Conservation (phyloP, 2,888 invertebrate species). For the Cremastobaeus sp. region DNA sequence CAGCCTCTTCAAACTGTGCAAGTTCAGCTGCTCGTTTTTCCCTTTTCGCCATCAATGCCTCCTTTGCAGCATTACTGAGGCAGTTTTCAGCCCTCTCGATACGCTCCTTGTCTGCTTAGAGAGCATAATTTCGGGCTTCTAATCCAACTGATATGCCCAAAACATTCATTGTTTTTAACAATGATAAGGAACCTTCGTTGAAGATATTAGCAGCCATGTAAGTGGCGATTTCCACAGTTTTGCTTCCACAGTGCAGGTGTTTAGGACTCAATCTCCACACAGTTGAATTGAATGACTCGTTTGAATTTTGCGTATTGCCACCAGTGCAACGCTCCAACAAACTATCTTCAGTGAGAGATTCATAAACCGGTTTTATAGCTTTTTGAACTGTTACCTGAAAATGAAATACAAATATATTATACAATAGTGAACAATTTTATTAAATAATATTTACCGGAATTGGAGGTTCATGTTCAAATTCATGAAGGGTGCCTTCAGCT, state of each 20-base stretch:
- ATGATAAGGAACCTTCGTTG: conserved; percentile 11
- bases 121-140: conserved; percentile 5
- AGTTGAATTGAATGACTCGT: background rate
- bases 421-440: no score
- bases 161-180: conserved; percentile 15
- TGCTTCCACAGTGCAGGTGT: background rate
- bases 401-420: background rate
- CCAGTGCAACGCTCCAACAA: conserved; percentile 1
- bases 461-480: background rate
- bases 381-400: background rate
- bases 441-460: background rate
- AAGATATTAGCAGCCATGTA: conserved; percentile 8
- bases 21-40: conserved; percentile 4
- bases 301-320: background rate
- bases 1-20: conserved; percentile 4
- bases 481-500: background rate
- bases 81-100: conserved; percentile 7
- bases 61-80: background rate
- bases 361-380: background rate
- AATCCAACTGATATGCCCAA: conserved; percentile 4
- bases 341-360: background rate
- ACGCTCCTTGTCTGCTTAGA: conserved; percentile 1
- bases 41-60: conserved; percentile 1
- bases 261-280: conserved; percentile 1
- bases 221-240: background rate